Evolutionary conservation across 92 coral and sea anemone genomes (phyloP), one percentile per base, ranked within the genome.

Genomic region (Desmophyllum pertusum): DNA sequence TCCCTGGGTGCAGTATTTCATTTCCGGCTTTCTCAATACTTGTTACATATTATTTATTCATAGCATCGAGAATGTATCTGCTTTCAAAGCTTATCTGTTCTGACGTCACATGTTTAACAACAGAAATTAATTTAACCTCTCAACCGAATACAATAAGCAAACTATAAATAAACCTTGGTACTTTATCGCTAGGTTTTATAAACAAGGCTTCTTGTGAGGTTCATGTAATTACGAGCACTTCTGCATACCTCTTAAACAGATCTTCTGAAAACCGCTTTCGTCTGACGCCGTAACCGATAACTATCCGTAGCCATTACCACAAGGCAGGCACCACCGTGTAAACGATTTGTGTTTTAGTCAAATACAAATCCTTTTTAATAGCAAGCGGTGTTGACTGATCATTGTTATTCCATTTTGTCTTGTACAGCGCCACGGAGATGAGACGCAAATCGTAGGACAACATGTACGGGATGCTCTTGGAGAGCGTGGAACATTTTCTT

Each of bases 391-490:
- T 48, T 46, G 76, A 69, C 29, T 75, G 65, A 35, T 68, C 3
- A 8, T 35, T 50, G 15, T 18, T 53, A n/a, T 80, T 67, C 15
- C 37, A 35, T 35, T 18, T 18, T 42, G 52, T 33, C 36, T n/a
- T n/a, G n/a, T 80, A 37, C 41, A 75, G 79, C 9, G 43, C n/a
- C n/a, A n/a, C n/a, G n/a, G n/a, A 37, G 64, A 80, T 80, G 84
- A 36, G 6, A 14, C 31, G 11, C 38, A 48, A 48, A 36, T n/a
- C n/a, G n/a, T 71, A 43, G 39, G 5, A 36, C 90, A 86, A 13
- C 51, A 93, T 93, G 97, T 93, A 93, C 70, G 97, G 97, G 25
- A 93, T 93, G 97, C 77, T 93, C 43, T 61, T 93, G 61, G 97
- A 93, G 75, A 93, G 97, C 55, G 93, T 93, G 23, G 91, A 91